A percentile compares a stretch with the other conserved stretches of the same genome.
phyloP scores from a whole-genome alignment of 2,797 vertebrate species.

The Emys orbicularis region DNA sequence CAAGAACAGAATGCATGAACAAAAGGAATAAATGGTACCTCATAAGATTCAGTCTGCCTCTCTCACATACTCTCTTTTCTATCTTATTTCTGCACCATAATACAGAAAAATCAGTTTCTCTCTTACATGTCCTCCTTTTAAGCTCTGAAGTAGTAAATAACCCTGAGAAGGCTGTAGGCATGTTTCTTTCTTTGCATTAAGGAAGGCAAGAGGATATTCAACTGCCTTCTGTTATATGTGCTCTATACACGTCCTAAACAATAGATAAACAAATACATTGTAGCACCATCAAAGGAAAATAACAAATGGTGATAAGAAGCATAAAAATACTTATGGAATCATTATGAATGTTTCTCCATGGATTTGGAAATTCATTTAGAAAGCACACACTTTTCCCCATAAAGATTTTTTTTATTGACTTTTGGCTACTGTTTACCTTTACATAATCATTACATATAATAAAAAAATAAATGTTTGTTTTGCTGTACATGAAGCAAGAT shows the following conservation, averaged over 20 bases:
- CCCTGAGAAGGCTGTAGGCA: neutral
- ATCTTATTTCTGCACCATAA: neutral
- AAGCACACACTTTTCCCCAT: neutral
- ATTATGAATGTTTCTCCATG: neutral
- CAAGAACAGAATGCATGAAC: slow-evolving; percentile 2
- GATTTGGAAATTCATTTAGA: neutral
- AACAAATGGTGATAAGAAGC: no score
- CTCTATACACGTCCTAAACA: fast-evolving
- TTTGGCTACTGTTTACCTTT: neutral
- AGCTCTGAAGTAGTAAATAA: neutral
- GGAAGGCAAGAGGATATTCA: neutral
- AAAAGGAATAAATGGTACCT: slow-evolving; percentile 13
- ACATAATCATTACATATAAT: neutral
- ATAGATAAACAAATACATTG: fast-evolving
- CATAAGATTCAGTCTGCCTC: neutral
- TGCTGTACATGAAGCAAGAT: neutral
- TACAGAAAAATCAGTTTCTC: neutral
- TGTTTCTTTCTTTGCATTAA: neutral
- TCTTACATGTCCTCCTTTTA: neutral
- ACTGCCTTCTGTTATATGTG: fast-evolving
- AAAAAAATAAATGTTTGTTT: neutral
- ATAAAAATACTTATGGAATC: neutral
- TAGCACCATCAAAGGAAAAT: neutral
- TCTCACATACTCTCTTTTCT: neutral
- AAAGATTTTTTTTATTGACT: neutral